These are phyloP conservation scores for Hypolimnas misippus DNA, from an alignment of 2,888 invertebrate species.

Conservation along the genomic window DNA sequence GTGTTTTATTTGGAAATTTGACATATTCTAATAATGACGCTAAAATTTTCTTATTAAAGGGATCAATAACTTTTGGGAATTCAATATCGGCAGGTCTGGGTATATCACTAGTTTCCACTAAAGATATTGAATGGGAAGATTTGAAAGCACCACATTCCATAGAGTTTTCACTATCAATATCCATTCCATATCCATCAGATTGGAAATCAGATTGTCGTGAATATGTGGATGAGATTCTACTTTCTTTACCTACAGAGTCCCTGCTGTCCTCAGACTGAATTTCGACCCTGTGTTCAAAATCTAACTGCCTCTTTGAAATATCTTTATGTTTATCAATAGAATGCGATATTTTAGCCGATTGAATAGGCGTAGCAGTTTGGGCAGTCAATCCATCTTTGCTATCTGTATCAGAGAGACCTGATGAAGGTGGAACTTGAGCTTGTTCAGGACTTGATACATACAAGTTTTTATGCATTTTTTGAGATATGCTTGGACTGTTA, in stretches of 20 bases:
- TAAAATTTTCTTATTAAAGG: slow-evolving; percentile 90
- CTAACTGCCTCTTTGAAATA: slow-evolving; percentile 77
- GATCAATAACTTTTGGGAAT: slow-evolving; percentile 87
- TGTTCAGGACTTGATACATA: slow-evolving; percentile 81
- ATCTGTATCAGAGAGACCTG: slow-evolving; percentile 77
- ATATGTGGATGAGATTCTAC: slow-evolving; percentile 74
- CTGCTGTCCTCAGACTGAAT: slow-evolving; percentile 79
- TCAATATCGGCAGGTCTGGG: slow-evolving; percentile 79
- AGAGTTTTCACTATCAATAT: slow-evolving; percentile 81
- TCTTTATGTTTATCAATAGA: slow-evolving; percentile 73
- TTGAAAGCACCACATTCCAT: slow-evolving; percentile 80
- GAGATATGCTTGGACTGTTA: slow-evolving; percentile 79
- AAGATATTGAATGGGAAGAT: slow-evolving; percentile 77
- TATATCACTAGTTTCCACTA: slow-evolving; percentile 78
- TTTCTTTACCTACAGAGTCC: slow-evolving; percentile 78
- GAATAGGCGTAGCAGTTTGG: slow-evolving; percentile 71
- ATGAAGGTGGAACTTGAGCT: slow-evolving; percentile 79
- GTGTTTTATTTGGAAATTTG: slow-evolving; percentile 87
- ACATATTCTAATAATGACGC: slow-evolving; percentile 88
- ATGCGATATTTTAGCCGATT: slow-evolving; percentile 73
- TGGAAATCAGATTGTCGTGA: slow-evolving; percentile 76
- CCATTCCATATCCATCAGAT: slow-evolving; percentile 80
- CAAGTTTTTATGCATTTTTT: slow-evolving; percentile 81
- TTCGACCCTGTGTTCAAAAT: slow-evolving; percentile 76
- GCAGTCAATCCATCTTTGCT: slow-evolving; percentile 80